Conservation (phyloP, 2,888 invertebrate species). For the Notodonta dromedarius region DNA sequence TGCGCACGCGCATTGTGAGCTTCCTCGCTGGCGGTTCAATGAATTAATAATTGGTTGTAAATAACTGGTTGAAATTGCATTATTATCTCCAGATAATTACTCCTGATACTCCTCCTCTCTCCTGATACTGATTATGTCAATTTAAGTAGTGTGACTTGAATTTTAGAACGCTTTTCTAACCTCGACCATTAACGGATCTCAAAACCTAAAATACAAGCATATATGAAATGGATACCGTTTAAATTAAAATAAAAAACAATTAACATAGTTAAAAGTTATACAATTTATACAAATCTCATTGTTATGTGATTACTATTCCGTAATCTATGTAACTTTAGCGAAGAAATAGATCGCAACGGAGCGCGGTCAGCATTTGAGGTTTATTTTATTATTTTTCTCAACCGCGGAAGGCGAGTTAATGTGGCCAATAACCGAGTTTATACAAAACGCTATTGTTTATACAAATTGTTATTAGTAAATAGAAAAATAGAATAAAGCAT, state of each 20-base stretch:
- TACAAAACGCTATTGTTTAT: constrained; percentile 13
- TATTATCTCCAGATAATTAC: too few species aligned
- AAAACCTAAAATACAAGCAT: too few species aligned
- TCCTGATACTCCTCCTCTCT: too few species aligned
- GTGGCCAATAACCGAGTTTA: constrained; percentile 27
- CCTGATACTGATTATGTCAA: too few species aligned
- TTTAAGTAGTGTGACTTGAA: too few species aligned
- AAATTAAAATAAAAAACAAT: background rate
- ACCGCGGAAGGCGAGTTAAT: constrained; percentile 27
- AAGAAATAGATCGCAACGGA: constrained; percentile 32
- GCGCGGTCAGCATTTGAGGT: constrained; percentile 16
- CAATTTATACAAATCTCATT: constrained; percentile 19
- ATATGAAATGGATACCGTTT: too few species aligned
- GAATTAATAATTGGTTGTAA: constrained; percentile 6
- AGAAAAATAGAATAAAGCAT: background rate
- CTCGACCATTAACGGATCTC: too few species aligned
- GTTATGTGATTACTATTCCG: constrained; percentile 20
- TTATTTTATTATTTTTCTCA: constrained; percentile 20
- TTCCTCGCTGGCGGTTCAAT: constrained; percentile 26
- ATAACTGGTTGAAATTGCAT: constrained; percentile 10
- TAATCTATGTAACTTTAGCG: constrained; percentile 28
- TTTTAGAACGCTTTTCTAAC: too few species aligned
- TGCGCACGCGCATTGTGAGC: constrained; percentile 23
- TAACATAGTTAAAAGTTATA: background rate
- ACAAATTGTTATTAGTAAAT: constrained; percentile 8